Base-by-base conservation (phyloP, 2,888 invertebrate species). In the Pachydiplax longipennis region DNA sequence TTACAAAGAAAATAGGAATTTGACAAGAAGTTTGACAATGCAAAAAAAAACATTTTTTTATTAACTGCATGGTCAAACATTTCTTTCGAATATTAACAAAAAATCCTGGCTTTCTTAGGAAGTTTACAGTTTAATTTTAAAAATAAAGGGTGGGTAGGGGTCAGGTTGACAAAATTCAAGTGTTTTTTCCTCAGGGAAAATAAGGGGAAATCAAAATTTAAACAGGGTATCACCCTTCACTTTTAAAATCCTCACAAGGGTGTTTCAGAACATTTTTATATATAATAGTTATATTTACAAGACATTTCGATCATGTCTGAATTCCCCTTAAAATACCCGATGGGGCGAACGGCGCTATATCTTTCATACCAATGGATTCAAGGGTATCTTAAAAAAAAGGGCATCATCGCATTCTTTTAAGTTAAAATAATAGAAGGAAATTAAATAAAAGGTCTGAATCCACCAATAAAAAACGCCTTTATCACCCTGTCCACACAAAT, bases 281-380 rank as follows among this genome's bases (percentile, higher is more conserved):
- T 87, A 87, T 87, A 87, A 87, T 87, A 87, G 87, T 87, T 87
- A 87, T 87, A 87, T 87, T 87, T 87, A 87, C 87, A 87, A 58
- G 87, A 61, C 58, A 87, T 87, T n/a, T 87, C 58, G 37, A 87
- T 61, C 83, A 83, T 83, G 58, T 83, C 87, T 61, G 87, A 87
- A 61, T 87, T 87, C 87, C 87, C 61, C 61, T 61, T 73, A 73
- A 73, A 37, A 61, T 61, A 87, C 87, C 87, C 87, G 87, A 87
- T 61, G 61, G 73, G 87, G 87, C 87, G 87, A 87, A 61, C 37
- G 61, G 61, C 87, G 87, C 58, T 83, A 44, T 83, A 10, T 58
- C 37, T 81, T 13, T 81, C 37, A 61, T 58, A 40, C 58, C 37
- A 18, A 83, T 83, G 53, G 58, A 53, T 90, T 90, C 80, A 81